These are phyloP conservation scores for Hylia prasina DNA, from an alignment of 2,113 vertebrate species.

Conservation along the genomic window DNA sequence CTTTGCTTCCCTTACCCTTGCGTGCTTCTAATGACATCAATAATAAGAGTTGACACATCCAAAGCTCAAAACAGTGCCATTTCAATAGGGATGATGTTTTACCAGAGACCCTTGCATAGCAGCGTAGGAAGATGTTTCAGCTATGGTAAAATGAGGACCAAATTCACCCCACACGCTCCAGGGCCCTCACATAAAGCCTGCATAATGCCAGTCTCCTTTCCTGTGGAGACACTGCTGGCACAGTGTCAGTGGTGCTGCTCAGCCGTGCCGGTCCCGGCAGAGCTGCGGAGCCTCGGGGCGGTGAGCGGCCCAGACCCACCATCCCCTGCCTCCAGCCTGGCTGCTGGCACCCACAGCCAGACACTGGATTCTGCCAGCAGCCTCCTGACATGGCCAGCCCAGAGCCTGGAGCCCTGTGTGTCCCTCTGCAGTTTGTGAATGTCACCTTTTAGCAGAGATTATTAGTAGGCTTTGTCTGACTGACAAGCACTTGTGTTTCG, in stretches of 20 bases:
- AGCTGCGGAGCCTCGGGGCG: fast-evolving
- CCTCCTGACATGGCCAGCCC: not conserved
- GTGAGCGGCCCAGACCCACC: fast-evolving
- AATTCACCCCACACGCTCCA: not conserved
- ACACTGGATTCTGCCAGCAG: fast-evolving
- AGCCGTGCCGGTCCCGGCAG: fast-evolving
- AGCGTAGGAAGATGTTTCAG: not conserved
- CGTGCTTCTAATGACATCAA: not conserved
- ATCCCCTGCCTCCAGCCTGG: not conserved
- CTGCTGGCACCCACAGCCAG: not conserved
- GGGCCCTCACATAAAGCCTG: not conserved
- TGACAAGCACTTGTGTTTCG: not conserved
- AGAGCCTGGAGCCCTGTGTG: fast-evolving
- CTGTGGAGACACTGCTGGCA: fast-evolving
- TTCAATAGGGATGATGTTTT: not conserved
- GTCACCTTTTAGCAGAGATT: constrained; percentile 10
- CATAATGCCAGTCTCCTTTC: not conserved
- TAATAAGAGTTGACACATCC: not conserved
- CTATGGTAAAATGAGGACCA: not conserved
- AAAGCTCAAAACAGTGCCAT: not conserved
- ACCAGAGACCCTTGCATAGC: not conserved
- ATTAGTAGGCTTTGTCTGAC: constrained; percentile 24
- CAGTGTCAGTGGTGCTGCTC: not conserved
- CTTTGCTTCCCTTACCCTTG: not conserved
- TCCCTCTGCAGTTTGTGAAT: not conserved